A percentile compares a stretch with the other conserved stretches of the same genome.
Conservation (phyloP, 2,888 invertebrate genomes). For the Metacarcinus magister region DNA sequence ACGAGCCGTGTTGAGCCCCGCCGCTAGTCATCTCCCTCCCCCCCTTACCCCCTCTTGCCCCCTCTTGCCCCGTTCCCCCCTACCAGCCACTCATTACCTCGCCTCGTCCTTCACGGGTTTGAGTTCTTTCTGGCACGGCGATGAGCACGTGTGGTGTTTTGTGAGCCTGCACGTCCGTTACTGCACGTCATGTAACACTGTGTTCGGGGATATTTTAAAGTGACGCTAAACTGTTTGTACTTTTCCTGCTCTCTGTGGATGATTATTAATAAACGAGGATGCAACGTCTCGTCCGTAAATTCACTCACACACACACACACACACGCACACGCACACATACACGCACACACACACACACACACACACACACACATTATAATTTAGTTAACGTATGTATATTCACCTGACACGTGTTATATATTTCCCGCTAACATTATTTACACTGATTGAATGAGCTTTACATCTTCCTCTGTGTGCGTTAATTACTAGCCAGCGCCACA, state of each 20-base stretch:
- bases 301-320: no score
- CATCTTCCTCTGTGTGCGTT: not conserved
- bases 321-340: no score
- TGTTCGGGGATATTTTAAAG: not conserved
- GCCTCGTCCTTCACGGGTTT: not conserved
- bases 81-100: not conserved
- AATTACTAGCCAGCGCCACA: not conserved
- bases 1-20: not conserved
- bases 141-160: not conserved
- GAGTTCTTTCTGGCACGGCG: not conserved
- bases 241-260: not conserved
- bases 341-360: no score
- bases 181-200: not conserved
- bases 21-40: not conserved
- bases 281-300: not conserved
- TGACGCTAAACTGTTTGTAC: not conserved
- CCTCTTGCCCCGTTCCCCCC: not conserved
- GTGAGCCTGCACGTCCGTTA: not conserved
- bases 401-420: not conserved
- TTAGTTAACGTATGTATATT: not conserved
- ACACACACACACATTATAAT: not conserved
- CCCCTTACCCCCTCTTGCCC: not conserved
- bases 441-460: not conserved
- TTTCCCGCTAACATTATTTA: not conserved
- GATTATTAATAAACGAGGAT: not conserved